These are phyloP conservation scores for Myotis vivesi DNA, from an alignment of 2,797 vertebrate genomes.

Conservation along the genomic window DNA sequence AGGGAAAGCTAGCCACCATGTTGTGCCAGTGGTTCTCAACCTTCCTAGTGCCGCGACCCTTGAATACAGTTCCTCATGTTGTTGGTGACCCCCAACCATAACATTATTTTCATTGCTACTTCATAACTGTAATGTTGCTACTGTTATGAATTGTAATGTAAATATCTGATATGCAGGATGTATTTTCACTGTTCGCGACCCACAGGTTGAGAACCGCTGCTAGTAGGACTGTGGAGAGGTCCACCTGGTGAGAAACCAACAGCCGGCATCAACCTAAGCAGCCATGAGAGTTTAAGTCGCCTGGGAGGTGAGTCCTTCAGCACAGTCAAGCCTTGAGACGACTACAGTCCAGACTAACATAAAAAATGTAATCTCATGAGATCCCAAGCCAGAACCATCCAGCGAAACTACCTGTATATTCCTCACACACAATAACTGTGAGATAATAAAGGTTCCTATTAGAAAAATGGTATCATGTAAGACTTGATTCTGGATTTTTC, in stretches of 20 bases:
- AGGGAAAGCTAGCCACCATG: background rate
- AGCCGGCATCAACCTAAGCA: background rate
- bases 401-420: background rate
- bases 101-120: no score
- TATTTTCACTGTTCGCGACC: no score
- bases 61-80: no score
- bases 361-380: background rate
- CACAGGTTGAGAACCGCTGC: no score
- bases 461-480: background rate
- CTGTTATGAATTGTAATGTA: no score
- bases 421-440: background rate
- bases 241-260: background rate
- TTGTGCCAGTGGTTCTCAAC: background rate
- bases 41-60: no score
- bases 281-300: background rate
- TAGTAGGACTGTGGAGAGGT: background rate
- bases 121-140: no score
- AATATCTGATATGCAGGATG: no score
- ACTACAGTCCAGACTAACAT: background rate
- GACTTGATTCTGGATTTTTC: background rate
- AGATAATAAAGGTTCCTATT: background rate
- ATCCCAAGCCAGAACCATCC: background rate
- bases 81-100: no score
- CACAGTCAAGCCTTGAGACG: background rate
- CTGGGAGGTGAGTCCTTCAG: background rate